phyloP scores from a whole-genome alignment of 2,113 vertebrate genomes.

The Plestiodon gilberti region DNA sequence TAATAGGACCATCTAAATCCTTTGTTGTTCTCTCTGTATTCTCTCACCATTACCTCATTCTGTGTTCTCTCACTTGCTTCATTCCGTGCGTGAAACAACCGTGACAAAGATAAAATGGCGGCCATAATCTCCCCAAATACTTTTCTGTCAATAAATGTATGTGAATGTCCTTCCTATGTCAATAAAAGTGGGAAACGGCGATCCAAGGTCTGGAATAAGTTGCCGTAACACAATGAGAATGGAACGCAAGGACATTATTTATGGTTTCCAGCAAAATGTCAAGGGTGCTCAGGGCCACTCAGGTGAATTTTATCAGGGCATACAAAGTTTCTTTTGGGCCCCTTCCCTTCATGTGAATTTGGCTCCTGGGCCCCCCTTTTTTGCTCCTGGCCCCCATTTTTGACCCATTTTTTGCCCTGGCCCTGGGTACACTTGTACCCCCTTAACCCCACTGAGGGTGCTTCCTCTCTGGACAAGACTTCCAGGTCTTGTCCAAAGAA shows the following conservation, averaged over 20 bases:
- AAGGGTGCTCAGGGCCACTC: too few species aligned
- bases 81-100: not conserved
- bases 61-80: too few species aligned
- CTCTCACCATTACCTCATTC: too few species aligned
- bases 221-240: not conserved
- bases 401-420: too few species aligned
- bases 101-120: not conserved
- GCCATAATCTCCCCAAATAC: not conserved
- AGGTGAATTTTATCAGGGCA: too few species aligned
- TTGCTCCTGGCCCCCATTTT: too few species aligned
- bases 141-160: not conserved
- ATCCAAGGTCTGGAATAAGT: not conserved
- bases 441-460: too few species aligned
- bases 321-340: too few species aligned
- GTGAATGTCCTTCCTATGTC: not conserved
- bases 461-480: not conserved
- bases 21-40: not conserved
- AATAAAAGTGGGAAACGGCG: not conserved
- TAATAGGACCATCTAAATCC: too few species aligned
- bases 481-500: not conserved
- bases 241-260: not conserved
- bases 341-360: too few species aligned
- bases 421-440: too few species aligned
- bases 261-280: rapidly evolving
- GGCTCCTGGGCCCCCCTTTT: too few species aligned